These are phyloP conservation scores for Phylloscopus trochilus DNA, from an alignment of 2,113 vertebrate species.

Conservation along the genomic window DNA sequence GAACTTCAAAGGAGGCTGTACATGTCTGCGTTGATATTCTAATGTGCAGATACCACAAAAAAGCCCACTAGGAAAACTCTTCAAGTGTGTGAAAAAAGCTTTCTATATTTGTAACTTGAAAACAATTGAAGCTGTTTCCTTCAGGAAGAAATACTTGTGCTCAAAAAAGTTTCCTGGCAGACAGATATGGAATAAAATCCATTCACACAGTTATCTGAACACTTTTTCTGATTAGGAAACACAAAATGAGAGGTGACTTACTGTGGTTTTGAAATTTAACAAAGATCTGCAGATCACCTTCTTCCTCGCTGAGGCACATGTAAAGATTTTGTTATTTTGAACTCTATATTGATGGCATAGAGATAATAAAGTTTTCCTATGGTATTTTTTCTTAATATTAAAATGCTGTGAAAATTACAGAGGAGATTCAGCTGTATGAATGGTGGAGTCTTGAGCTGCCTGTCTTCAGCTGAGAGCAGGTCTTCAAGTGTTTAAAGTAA, in stretches of 20 bases:
- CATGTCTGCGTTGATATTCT: not conserved
- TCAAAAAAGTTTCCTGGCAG: not conserved
- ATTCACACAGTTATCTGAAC: not conserved
- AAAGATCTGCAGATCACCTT: not conserved
- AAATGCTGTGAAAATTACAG: not conserved
- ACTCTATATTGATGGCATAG: not conserved
- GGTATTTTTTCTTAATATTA: not conserved
- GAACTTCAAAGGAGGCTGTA: conserved; percentile 12
- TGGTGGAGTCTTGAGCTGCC: not conserved
- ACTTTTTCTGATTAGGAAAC: not conserved
- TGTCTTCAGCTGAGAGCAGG: not conserved
- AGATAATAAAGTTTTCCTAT: not conserved
- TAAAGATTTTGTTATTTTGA: not conserved
- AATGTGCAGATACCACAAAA: conserved; percentile 22
- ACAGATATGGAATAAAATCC: not conserved
- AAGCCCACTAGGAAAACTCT: conserved; percentile 9
- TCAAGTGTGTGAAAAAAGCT: not conserved
- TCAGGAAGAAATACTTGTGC: not conserved
- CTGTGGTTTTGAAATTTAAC: not conserved
- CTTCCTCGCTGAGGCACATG: not conserved
- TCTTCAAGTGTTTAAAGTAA: not conserved
- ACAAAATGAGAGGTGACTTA: not conserved
- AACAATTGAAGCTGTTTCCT: conserved; percentile 7
- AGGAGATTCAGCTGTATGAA: not conserved
- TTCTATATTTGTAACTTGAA: conserved; percentile 36